phyloP scores from a whole-genome alignment of 2,113 vertebrate species.

The Megaceryle maxima region DNA sequence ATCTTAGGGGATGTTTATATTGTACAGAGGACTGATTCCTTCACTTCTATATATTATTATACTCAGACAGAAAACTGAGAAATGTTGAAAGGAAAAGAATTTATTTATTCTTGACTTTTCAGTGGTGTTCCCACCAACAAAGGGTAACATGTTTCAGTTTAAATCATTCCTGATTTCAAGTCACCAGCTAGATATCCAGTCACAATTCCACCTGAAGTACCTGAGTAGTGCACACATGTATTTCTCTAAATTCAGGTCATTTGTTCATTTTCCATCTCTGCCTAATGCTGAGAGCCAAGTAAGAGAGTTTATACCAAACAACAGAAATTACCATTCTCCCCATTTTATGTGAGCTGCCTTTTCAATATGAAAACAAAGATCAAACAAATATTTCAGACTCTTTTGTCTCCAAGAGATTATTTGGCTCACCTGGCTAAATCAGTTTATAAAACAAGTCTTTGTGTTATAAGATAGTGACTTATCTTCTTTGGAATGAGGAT shows the following conservation, averaged over 20 bases:
- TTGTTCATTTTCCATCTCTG: background rate
- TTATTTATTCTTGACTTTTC: background rate
- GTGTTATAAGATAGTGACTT: slow-evolving; percentile 9
- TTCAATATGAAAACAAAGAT: background rate
- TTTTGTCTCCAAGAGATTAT: slow-evolving; percentile 9
- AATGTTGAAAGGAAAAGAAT: background rate
- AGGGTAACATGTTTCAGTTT: background rate
- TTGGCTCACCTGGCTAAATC: background rate
- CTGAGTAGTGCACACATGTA: background rate
- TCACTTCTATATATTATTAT: background rate
- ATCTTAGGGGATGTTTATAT: background rate
- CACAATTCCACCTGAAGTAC: background rate
- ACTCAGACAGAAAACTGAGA: background rate
- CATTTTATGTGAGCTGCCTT: background rate
- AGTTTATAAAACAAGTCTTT: slow-evolving; percentile 27
- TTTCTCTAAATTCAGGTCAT: background rate
- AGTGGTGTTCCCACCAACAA: background rate
- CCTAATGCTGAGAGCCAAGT: background rate
- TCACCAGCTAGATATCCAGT: background rate
- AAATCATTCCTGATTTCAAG: background rate
- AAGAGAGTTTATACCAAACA: background rate
- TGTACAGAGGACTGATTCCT: background rate
- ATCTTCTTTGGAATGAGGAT: slow-evolving; percentile 41
- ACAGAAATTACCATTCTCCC: background rate
- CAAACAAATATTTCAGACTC: slow-evolving; percentile 7